Evolutionary conservation across 2,797 vertebrate genomes (phyloP), one percentile per base, ranked within the genome.

Genomic region (Tadarida brasiliensis): DNA sequence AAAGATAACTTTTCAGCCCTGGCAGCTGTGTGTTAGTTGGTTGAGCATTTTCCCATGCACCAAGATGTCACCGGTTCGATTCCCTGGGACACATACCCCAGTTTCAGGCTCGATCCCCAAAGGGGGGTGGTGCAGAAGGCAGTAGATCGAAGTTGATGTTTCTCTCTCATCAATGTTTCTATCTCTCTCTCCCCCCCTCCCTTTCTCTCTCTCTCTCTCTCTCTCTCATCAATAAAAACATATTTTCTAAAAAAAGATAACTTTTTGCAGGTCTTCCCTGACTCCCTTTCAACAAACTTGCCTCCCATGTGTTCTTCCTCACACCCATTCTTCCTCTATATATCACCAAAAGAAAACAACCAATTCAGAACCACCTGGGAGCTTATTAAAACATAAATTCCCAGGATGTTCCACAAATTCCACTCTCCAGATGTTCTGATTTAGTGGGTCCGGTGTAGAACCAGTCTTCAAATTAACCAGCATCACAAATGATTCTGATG

Each of bases 331-430:
- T 49, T 82, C 26, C 56, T 80, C 33, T 76, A 44, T 44, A 90
- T 8, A 70, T 33, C 28, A 0, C 19, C 54, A 59, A 81, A 81
- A 49, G 22, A 77, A 90, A 51, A 82, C 5, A 47, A 3, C 15
- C 44, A 74, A 5, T 39, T 70, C 51, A 65, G 51, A 80, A 80
- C 3, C 28, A 68, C 35, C 33, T 90, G 35, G 9, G 20, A 86
- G 11, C n/a, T 90, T 76, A 94, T 70, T 94, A 78, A 78, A 82
- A 90, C 70, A 20, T 10, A 77, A 11, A 87, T 47, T 77, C 12
- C 11, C 61, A 33, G n/a, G 16, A 82, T 68, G n/a, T n/a, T n/a
- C n/a, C n/a, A n/a, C n/a, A n/a, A n/a, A n/a, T n/a, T n/a, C 5
- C 5, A 47, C 19, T 47, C 35, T 67, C 51, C 44, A 82, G 59